Evolutionary conservation across 2,888 invertebrate genomes (phyloP).

Genomic region (Eulithis testata): DNA sequence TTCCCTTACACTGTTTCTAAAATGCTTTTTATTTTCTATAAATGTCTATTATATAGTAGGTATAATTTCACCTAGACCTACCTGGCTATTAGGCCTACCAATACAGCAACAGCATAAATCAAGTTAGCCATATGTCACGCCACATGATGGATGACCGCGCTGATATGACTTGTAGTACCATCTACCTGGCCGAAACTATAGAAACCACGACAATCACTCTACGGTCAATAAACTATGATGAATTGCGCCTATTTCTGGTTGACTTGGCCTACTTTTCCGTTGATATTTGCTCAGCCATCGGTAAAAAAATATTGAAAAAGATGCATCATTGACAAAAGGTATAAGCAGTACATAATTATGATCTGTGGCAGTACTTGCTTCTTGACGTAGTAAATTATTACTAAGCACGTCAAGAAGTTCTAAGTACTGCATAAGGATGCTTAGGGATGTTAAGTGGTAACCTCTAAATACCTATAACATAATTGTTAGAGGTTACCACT

Average conservation of each 20-base stretch:
- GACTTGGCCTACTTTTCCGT: not conserved
- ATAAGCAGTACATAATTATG: too few relatives aligned
- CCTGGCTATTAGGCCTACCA: conserved; percentile 10
- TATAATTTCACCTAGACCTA: not conserved
- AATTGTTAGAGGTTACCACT: too few relatives aligned
- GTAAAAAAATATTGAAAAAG: too few relatives aligned
- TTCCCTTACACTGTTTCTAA: too few relatives aligned
- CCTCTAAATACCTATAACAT: too few relatives aligned
- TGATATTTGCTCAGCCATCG: too few relatives aligned
- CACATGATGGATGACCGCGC: conserved; percentile 25
- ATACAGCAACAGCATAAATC: conserved; percentile 19
- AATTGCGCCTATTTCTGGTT: conserved; percentile 10
- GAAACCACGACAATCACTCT: conserved; percentile 19
- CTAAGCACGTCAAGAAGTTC: too few relatives aligned
- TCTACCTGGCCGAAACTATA: conserved; percentile 20
- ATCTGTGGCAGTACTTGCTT: too few relatives aligned
- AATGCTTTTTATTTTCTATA: not conserved
- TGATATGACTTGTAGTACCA: conserved; percentile 20
- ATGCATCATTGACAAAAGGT: too few relatives aligned
- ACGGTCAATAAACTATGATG: conserved; percentile 25
- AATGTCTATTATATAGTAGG: not conserved
- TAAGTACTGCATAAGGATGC: too few relatives aligned
- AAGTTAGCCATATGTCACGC: conserved; percentile 26
- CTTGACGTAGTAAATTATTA: too few relatives aligned
- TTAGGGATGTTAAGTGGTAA: too few relatives aligned